These are phyloP conservation scores for Cebidichthys violaceus DNA, from an alignment of 2,113 vertebrate genomes.

Conservation along the genomic window DNA sequence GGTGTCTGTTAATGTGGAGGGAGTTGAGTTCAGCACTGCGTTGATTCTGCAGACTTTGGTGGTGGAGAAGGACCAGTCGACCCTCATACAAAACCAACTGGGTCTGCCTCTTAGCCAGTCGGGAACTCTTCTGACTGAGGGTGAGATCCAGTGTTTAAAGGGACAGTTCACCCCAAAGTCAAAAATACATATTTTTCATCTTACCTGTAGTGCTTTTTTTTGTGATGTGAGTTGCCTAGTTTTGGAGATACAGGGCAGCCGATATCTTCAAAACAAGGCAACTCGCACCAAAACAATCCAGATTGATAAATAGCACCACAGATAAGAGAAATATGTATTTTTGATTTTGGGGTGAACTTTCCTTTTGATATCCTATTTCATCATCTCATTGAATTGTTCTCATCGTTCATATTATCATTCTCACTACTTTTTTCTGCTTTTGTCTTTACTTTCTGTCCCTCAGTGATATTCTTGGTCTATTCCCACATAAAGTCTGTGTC, in stretches of 20 bases:
- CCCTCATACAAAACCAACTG: slow-evolving; percentile 76
- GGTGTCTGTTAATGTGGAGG: slow-evolving; percentile 78
- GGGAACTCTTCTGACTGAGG: slow-evolving; percentile 79
- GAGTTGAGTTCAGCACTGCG: slow-evolving; percentile 74
- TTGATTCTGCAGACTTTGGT: slow-evolving; percentile 81
- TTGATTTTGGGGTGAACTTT: background rate
- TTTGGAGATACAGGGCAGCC: too few relatives aligned
- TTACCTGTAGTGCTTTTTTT: background rate
- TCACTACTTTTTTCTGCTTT: slow-evolving; percentile 1
- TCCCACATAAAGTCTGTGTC: slow-evolving; percentile 75
- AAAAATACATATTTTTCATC: background rate
- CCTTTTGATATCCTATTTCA: background rate
- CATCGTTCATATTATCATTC: background rate
- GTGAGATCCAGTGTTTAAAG: slow-evolving; percentile 52
- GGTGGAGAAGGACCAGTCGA: slow-evolving; percentile 40
- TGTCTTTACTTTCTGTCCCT: slow-evolving; percentile 20
- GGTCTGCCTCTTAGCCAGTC: slow-evolving; percentile 81
- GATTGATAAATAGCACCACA: background rate
- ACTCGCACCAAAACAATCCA: background rate
- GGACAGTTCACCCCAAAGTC: background rate
- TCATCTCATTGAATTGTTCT: background rate
- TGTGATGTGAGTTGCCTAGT: too few relatives aligned
- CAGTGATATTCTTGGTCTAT: slow-evolving; percentile 88
- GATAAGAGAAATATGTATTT: background rate
- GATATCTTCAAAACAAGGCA: too few relatives aligned